A percentile compares a stretch with the other conserved stretches of the same genome.
Evolutionary conservation across 2,888 invertebrate species (phyloP).

Genomic region (Oligia latruncula): DNA sequence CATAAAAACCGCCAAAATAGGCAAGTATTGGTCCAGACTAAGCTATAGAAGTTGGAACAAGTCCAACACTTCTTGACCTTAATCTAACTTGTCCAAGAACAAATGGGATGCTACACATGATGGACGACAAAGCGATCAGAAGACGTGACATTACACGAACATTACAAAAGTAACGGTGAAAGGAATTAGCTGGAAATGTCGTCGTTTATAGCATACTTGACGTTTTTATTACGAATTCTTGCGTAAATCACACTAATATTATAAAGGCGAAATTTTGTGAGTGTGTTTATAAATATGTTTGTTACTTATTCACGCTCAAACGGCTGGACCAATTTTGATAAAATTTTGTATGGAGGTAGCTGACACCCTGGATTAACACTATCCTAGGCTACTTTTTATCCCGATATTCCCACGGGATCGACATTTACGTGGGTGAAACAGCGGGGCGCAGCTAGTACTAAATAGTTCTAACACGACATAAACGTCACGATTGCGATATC

Average conservation of each 20-base stretch:
- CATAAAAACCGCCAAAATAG: slow-evolving; percentile 28
- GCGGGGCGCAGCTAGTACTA: neutral
- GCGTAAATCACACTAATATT: slow-evolving; percentile 1
- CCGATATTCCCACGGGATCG: too few species aligned
- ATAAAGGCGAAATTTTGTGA: too few species aligned
- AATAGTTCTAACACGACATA: slow-evolving; percentile 20
- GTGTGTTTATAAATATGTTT: too few species aligned
- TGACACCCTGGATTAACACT: too few species aligned
- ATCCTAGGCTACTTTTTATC: too few species aligned
- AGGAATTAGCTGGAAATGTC: slow-evolving; percentile 29
- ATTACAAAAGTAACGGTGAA: slow-evolving; percentile 16
- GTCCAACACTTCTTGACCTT: slow-evolving; percentile 45
- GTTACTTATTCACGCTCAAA: too few species aligned
- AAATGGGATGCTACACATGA: slow-evolving; percentile 26
- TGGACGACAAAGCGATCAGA: slow-evolving; percentile 25
- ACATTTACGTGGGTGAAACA: too few species aligned
- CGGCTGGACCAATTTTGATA: too few species aligned
- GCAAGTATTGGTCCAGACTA: slow-evolving; percentile 38
- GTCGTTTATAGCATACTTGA: slow-evolving; percentile 14
- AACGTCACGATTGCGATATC: slow-evolving; percentile 5
- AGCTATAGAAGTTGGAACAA: slow-evolving; percentile 42
- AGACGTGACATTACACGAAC: slow-evolving; percentile 22
- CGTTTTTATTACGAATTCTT: slow-evolving; percentile 24
- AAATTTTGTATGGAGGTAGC: too few species aligned
- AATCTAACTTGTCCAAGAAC: slow-evolving; percentile 35